Conservation (phyloP, 2,888 invertebrate genomes). For the Arenicola marina region DNA sequence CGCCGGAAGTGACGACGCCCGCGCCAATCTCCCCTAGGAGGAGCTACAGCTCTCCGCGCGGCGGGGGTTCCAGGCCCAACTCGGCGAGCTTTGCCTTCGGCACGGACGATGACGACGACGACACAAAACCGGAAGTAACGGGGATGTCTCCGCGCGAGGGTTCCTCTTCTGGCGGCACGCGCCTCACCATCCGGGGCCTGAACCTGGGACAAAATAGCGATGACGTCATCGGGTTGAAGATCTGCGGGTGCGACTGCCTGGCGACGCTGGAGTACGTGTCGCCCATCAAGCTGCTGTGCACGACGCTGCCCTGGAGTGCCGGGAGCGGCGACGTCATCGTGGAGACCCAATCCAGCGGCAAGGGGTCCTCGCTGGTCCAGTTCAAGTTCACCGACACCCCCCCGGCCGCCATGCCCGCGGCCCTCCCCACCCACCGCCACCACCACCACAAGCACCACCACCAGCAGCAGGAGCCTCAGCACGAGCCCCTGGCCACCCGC, state of each 20-base stretch:
- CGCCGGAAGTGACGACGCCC: too few species aligned
- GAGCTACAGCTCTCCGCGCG: not conserved
- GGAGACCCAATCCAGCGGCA: constrained; percentile 54
- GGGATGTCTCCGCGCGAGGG: constrained; percentile 48
- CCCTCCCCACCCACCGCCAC: too few species aligned
- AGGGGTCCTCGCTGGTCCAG: constrained; percentile 29
- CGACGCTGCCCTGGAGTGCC: constrained; percentile 48
- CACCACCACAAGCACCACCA: not conserved
- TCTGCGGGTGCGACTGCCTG: constrained; percentile 53
- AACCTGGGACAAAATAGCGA: constrained; percentile 50
- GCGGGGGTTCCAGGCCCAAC: not conserved
- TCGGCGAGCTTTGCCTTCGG: not conserved
- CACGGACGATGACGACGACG: not conserved
- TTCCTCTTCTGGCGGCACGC: constrained; percentile 44
- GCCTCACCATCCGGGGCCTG: constrained; percentile 47
- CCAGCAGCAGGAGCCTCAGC: not conserved
- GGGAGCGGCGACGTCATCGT: constrained; percentile 50
- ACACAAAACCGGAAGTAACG: constrained; percentile 40
- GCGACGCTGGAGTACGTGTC: constrained; percentile 52
- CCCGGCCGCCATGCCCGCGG: not conserved
- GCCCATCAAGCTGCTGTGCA: constrained; percentile 43
- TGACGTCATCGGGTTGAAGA: constrained; percentile 49
- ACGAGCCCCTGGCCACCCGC: not conserved
- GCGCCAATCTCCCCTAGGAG: not conserved
- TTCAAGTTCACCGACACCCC: constrained; percentile 8